These are phyloP conservation scores for Electrona antarctica DNA, from an alignment of 2,113 vertebrate genomes.

Conservation along the genomic window DNA sequence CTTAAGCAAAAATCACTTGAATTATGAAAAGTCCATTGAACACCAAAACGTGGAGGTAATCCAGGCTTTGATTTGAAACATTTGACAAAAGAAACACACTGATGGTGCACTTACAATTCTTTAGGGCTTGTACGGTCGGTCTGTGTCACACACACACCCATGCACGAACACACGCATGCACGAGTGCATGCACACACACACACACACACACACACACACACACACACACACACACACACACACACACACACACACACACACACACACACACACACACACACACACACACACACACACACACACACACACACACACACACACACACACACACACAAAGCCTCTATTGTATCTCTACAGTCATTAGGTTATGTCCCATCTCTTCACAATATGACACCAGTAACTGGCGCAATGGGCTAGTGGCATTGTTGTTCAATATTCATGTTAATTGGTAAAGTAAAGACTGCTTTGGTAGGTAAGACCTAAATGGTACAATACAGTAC, in stretches of 20 bases:
- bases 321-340: slow-evolving; percentile 24
- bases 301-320: neutral
- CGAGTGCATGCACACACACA: neutral
- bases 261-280: slow-evolving; percentile 5
- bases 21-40: slow-evolving; percentile 52
- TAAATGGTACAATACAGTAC: slow-evolving; percentile 54
- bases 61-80: slow-evolving; percentile 51
- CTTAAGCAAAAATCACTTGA: slow-evolving; percentile 65
- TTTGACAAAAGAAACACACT: slow-evolving; percentile 45
- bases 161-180: neutral
- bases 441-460: slow-evolving; percentile 68
- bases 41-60: slow-evolving; percentile 62
- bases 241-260: neutral
- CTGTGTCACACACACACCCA: neutral
- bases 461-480: slow-evolving; percentile 68
- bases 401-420: slow-evolving; percentile 67
- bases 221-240: slow-evolving; percentile 13
- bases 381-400: slow-evolving; percentile 59
- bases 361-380: slow-evolving; percentile 45
- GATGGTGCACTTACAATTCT: slow-evolving; percentile 53
- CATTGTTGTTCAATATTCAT: slow-evolving; percentile 71
- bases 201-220: neutral
- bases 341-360: slow-evolving; percentile 38
- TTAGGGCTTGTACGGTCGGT: slow-evolving; percentile 31
- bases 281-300: neutral